Conservation (phyloP, 1,140 invertebrate species). For the Drosophila baimaii region DNA sequence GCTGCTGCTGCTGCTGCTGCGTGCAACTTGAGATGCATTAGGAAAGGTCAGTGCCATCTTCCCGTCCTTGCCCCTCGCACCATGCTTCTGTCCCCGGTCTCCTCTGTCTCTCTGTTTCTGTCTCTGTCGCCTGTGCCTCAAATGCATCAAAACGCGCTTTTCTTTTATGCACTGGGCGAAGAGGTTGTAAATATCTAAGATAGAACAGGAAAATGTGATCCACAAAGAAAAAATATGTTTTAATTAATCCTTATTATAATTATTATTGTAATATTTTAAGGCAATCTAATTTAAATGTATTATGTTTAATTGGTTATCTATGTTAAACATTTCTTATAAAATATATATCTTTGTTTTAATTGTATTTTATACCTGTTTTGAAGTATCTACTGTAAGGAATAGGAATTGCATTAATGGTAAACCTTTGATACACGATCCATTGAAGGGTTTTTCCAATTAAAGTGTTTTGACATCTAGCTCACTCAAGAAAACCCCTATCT, state of each 20-base stretch:
- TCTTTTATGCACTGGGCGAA: slow-evolving; percentile 19
- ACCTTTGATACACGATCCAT: no score
- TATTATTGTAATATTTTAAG: no score
- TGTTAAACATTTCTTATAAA: not conserved
- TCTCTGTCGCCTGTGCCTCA: slow-evolving; percentile 64
- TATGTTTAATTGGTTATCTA: no score
- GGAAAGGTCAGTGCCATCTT: slow-evolving; percentile 78
- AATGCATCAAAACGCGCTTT: slow-evolving; percentile 80
- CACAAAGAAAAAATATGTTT: not conserved
- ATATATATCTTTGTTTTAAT: not conserved
- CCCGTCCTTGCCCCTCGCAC: not conserved
- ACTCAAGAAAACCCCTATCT: no score
- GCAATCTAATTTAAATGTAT: no score
- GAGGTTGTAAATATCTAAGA: not conserved
- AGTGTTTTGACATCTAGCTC: no score
- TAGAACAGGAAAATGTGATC: not conserved
- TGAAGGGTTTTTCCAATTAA: no score
- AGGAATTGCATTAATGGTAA: no score
- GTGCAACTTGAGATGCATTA: slow-evolving; percentile 78
- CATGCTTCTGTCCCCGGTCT: slow-evolving; percentile 5
- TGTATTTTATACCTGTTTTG: not conserved
- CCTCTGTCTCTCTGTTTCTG: slow-evolving; percentile 9
- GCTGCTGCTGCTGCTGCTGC: slow-evolving; percentile 30
- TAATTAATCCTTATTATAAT: no score
- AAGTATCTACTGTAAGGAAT: not conserved